These are phyloP conservation scores for Drosophila nigricruria DNA, from an alignment of 2,888 invertebrate species.

Conservation along the genomic window DNA sequence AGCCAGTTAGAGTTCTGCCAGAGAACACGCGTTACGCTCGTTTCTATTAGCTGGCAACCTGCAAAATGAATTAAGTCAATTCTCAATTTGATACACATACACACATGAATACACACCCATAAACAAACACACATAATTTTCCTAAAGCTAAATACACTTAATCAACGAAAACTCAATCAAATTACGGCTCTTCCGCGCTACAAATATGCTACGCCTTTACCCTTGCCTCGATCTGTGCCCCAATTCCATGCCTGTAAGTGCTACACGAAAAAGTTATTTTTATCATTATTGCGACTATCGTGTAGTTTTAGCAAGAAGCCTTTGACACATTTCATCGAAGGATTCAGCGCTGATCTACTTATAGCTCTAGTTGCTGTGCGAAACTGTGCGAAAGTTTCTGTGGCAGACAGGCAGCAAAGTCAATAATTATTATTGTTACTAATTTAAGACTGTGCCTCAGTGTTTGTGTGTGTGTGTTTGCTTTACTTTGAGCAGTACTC, in stretches of 20 bases:
- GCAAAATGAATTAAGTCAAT: no score
- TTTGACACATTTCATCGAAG: slow-evolving; percentile 47
- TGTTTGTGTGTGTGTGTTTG: slow-evolving; percentile 8
- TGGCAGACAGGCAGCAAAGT: slow-evolving; percentile 52
- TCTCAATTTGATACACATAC: no score
- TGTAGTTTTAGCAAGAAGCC: slow-evolving; percentile 20
- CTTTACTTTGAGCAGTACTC: slow-evolving; percentile 41
- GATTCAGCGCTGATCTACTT: slow-evolving; percentile 23
- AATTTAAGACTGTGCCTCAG: slow-evolving; percentile 50
- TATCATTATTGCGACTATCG: slow-evolving; percentile 54
- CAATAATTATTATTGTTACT: slow-evolving; percentile 76
- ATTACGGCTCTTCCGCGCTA: background rate
- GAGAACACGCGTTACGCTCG: no score
- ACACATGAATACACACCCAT: no score
- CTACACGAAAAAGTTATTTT: no score
- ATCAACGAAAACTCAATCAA: no score
- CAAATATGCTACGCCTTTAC: background rate
- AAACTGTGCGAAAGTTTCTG: slow-evolving; percentile 30
- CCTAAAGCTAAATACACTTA: no score
- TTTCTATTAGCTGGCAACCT: no score
- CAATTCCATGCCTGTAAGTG: no score
- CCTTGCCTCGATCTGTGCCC: no score
- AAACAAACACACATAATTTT: no score
- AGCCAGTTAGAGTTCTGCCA: no score
- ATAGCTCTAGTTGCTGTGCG: slow-evolving; percentile 51